Evolutionary conservation across 1,140 invertebrate genomes (phyloP).

Genomic region (Lepidurus packardi): DNA sequence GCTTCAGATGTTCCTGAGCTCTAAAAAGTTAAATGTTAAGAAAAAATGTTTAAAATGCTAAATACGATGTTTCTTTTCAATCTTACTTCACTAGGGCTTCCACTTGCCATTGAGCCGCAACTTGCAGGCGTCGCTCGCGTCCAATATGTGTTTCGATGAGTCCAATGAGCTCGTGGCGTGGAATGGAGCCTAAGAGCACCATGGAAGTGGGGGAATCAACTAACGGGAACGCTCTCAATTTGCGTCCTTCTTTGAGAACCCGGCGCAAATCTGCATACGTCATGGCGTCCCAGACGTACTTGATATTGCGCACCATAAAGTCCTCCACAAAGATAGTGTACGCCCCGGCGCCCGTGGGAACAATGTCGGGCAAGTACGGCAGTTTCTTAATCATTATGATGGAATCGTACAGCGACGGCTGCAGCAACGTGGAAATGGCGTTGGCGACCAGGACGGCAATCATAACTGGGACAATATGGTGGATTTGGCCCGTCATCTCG

Average conservation of each 20-base stretch:
- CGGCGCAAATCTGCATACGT: constrained; percentile 79
- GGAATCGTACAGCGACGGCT: constrained; percentile 96
- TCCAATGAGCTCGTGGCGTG: constrained; percentile 79
- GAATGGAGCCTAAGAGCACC: constrained; percentile 90
- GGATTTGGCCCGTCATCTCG: constrained; percentile 97
- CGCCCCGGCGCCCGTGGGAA: constrained; percentile 79
- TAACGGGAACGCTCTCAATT: constrained; percentile 74
- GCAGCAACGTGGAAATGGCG: constrained; percentile 82
- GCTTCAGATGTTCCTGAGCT: constrained; percentile 25
- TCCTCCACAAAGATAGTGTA: constrained; percentile 92
- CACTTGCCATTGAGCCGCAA: constrained; percentile 59
- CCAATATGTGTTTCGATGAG: constrained; percentile 82
- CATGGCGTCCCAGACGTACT: constrained; percentile 86
- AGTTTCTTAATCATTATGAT: constrained; percentile 96
- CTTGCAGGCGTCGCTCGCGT: constrained; percentile 71
- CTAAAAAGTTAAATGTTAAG: not conserved
- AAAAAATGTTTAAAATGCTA: too few relatives aligned
- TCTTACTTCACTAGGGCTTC: constrained; percentile 54
- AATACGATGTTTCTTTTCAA: not conserved
- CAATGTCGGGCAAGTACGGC: constrained; percentile 86
- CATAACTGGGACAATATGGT: constrained; percentile 94
- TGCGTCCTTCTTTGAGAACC: constrained; percentile 56
- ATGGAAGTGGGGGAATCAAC: constrained; percentile 84
- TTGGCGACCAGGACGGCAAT: constrained; percentile 90
- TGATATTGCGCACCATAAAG: constrained; percentile 88